A percentile compares a stretch with the other conserved stretches of the same genome.
Evolutionary conservation across 1,140 invertebrate species (phyloP).

Genomic region (Contarinia nasturtii): DNA sequence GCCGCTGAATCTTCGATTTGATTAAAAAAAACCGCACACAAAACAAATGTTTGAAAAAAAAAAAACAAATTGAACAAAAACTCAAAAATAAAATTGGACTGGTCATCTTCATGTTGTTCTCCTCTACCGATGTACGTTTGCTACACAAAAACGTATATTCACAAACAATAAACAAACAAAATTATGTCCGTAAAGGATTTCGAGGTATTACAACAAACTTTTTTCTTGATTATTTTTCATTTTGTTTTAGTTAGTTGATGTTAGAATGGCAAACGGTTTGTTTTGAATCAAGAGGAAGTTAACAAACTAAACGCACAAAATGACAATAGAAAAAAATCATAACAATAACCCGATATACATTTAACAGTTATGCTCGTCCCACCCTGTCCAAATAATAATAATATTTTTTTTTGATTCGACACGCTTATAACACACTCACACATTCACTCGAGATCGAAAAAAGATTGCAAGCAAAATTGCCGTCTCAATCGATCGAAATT

Average conservation of each 20-base stretch:
- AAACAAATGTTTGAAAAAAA: background rate
- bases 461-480: too few relatives aligned
- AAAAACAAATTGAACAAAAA: background rate
- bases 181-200: constrained; percentile 17
- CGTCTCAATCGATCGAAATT: too few relatives aligned
- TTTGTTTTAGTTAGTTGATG: background rate
- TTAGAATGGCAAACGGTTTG: background rate
- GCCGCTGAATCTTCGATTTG: too few relatives aligned
- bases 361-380: too few relatives aligned
- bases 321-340: too few relatives aligned
- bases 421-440: too few relatives aligned
- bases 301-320: too few relatives aligned
- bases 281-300: background rate
- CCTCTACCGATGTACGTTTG: background rate
- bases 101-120: constrained; percentile 4
- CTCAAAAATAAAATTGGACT: constrained; percentile 2
- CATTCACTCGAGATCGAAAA: too few relatives aligned
- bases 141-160: background rate
- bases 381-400: too few relatives aligned
- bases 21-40: too few relatives aligned
- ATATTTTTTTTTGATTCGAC: too few relatives aligned
- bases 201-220: constrained; percentile 15
- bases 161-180: constrained; percentile 6
- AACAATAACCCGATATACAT: too few relatives aligned
- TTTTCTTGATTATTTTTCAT: background rate